Evolutionary conservation across 2,888 invertebrate genomes (phyloP).

Genomic region (Ecdyonurus torrentis): DNA sequence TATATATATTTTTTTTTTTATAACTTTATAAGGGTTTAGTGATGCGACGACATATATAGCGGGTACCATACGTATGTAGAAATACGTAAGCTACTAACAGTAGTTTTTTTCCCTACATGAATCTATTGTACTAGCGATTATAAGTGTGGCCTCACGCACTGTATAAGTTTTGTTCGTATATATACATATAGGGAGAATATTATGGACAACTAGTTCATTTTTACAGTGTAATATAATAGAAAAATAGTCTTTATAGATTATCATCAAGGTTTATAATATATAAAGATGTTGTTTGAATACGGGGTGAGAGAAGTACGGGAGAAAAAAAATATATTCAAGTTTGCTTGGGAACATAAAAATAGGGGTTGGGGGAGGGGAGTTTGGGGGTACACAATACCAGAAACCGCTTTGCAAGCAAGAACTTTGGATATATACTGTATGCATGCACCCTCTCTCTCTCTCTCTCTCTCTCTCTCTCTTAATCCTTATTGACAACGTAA

Average conservation of each 20-base stretch:
- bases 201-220: no score
- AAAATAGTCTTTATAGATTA: no score
- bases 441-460: neutral
- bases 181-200: neutral
- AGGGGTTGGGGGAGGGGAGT: no score
- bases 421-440: neutral
- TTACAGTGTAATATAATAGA: no score
- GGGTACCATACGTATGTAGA: no score
- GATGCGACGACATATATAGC: neutral
- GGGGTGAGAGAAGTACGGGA: slow-evolving; percentile 3
- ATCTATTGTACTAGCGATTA: neutral
- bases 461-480: neutral
- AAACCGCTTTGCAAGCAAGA: neutral
- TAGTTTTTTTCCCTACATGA: no score
- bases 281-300: no score
- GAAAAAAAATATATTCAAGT: slow-evolving; percentile 2
- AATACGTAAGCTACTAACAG: neutral
- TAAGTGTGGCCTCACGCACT: neutral
- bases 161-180: no score
- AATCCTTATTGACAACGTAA: slow-evolving; percentile 9
- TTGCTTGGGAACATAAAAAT: neutral
- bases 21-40: neutral
- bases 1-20: neutral
- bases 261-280: no score
- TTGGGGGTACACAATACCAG: neutral